Evolutionary conservation across 2,113 vertebrate genomes (phyloP), one percentile per base, ranked within the genome.

Genomic region (Arvicanthis niloticus): DNA sequence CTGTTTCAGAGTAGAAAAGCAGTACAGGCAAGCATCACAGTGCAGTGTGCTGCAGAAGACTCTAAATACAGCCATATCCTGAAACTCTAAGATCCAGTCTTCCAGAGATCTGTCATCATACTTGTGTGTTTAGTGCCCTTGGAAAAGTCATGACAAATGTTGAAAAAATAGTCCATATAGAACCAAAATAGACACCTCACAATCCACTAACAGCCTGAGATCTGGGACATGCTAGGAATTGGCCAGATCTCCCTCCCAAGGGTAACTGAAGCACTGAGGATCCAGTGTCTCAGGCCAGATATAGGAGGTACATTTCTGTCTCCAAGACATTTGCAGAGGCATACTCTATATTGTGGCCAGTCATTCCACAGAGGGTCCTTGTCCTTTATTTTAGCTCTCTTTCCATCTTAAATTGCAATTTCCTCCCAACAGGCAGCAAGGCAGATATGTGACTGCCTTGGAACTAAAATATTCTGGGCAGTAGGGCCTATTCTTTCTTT

Each of bases 181-280:
- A 16, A 9, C 7, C 37, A 72, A 21, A 6, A 73, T 21, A 11
- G 72, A 21, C n/a, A 42, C 72, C 40, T 21, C 9, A 42, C 19
- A 22, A 73, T 8, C n/a, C n/a, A 73, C 19, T 40, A 11, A 73
- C 9, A 22, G 72, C n/a, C n/a, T 73, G 72, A 21, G 19, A 42
- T 73, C 72, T 21, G 42, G 19, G 17, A 40, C 7, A 73, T 21
- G 3, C 9, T 40, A 22, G 72, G 19, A 73, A 40, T 1, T 21
- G 8, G 1, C 72, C 8, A 42, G 9, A 42, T 0, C 2, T 45
- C 3, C 62, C 6, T 3, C 34, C 68, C 67, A 9, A 22, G n/a
- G 1, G 72, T 73, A 40, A 22, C n/a, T 40, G 19, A 73, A 73
- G 72, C 72, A 73, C 9, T 24, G 19, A 42, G 19, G 8, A 19